phyloP scores from a whole-genome alignment of 2,113 vertebrate genomes.

The Leptocoma aspasia region DNA sequence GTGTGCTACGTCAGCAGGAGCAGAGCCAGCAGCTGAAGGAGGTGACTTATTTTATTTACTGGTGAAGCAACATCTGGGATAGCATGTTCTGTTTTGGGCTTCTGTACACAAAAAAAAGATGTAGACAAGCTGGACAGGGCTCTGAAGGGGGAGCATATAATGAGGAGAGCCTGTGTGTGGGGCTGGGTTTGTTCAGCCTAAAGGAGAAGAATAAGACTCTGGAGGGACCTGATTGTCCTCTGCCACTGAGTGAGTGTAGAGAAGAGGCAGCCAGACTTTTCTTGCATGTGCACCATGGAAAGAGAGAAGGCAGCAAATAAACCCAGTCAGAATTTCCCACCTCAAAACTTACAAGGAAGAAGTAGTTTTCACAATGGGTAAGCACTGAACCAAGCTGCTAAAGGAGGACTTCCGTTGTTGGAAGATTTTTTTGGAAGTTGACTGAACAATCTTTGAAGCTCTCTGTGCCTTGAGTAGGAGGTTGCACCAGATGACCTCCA shows the following conservation, averaged over 20 bases:
- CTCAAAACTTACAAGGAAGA: neutral
- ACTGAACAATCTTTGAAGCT: neutral
- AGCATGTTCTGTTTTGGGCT: neutral
- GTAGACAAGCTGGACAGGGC: neutral
- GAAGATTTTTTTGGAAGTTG: neutral
- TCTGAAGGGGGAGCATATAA: neutral
- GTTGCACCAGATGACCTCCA: neutral
- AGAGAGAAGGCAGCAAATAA: neutral
- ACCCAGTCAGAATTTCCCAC: neutral
- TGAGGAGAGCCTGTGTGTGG: neutral
- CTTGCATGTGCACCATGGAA: neutral
- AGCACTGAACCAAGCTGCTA: neutral
- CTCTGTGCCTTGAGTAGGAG: neutral
- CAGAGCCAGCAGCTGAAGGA: neutral
- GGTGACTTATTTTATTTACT: neutral
- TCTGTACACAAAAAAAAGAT: neutral
- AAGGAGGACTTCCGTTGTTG: neutral
- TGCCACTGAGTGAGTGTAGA: fast-evolving
- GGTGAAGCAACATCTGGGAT: neutral
- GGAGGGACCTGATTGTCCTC: neutral
- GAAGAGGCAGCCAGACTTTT: neutral
- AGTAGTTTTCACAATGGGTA: neutral
- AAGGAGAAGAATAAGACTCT: neutral
- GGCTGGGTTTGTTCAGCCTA: neutral
- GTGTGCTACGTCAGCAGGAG: neutral